Evolutionary conservation across 2,797 vertebrate species (phyloP), one percentile per base, ranked within the genome.

Genomic region (Peromyscus eremicus): DNA sequence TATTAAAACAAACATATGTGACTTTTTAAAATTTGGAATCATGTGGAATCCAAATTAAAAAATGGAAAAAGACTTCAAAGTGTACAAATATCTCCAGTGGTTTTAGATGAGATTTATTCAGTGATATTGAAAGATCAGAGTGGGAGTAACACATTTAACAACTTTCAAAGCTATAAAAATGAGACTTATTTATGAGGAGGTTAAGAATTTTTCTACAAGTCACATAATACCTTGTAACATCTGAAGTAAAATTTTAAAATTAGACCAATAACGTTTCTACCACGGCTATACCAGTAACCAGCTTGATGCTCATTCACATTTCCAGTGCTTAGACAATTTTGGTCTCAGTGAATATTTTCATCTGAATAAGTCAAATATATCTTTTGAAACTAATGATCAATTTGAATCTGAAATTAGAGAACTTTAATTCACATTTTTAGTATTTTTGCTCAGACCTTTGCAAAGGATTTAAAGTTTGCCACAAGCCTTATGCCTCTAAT

Each of bases 381-480:
- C 52, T 84, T 94, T 91, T 40, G 60, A 95, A 96, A 94, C 79
- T 71, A 87, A 76, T 34, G 34, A 55, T 85, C 43, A 32, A 76
- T 27, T 91, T 85, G 66, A 92, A 81, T 70, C 34, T 80, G n/a
- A 70, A 76, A 1, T 4, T 92, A 37, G 37, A 85, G 16, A 40
- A 40, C 17, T 14, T 77, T 87, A 89, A 87, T 86, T 87, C 2
- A 34, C 40, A 1, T 95, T 94, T 89, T 60, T 83, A 73, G 6
- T 85, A 62, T 66, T 91, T 34, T 62, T 94, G 37, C 34, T 92
- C 32, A 80, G 13, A 16, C 62, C 25, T 16, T 89, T 87, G 57
- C 14, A 49, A 96, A 94, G 32, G 1, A 55, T 46, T 55, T 81
- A 70, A 83, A 17, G 7, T 70, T 96, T 92, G 71, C 32, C 87